Evolutionary conservation across 2,797 vertebrate species (phyloP), one percentile per base, ranked within the genome.

Genomic region (Takifugu ocellatus): DNA sequence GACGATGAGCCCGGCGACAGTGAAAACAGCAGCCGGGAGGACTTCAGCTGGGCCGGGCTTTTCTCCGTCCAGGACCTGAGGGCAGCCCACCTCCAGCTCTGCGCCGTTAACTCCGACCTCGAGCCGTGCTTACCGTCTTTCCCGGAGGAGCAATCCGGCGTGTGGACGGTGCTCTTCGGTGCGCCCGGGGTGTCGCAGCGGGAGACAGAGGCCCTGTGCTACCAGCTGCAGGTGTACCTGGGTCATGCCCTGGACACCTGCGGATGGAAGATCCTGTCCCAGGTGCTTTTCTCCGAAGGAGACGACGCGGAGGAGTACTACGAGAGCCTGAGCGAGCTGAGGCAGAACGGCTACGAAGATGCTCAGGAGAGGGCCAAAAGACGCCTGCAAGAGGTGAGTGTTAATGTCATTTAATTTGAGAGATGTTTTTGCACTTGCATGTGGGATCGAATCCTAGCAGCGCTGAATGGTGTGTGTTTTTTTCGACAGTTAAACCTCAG

Each of bases 231-330:
- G 83, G 93, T 94, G 59, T 99, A 98, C 87, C 90, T 99, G 84
- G 91, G 94, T 42, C 96, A 98, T 61, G 92, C 94, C 54, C 81
- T 98, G 75, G 97, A 99, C 87, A 96, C 94, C 62, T 98, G 97
- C 70, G 96, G 97, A 5, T 99, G 97, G 97, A 97, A 94, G 88
- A 98, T 98, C 59, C 94, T 98, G 2, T 97, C 94, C 0, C 94
- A 95, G 88, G 93, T 98, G 25, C 93, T 98, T 0, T 99, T 99
- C 83, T 90, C 94, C 0, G 95, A 96, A 75, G 89, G 89, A 2
- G 95, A 96, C 24, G 96, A 97, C 82, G 87, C 93, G 0, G 97
- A 99, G 61, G 95, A 97, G 76, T 99, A 98, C 77, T 99, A 99
- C 3, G 96, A 99, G 87, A 98, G 95, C 71, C 87, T 99, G 70